These are phyloP conservation scores for Ips nitidus DNA, from an alignment of 1,140 invertebrate species.

Conservation along the genomic window DNA sequence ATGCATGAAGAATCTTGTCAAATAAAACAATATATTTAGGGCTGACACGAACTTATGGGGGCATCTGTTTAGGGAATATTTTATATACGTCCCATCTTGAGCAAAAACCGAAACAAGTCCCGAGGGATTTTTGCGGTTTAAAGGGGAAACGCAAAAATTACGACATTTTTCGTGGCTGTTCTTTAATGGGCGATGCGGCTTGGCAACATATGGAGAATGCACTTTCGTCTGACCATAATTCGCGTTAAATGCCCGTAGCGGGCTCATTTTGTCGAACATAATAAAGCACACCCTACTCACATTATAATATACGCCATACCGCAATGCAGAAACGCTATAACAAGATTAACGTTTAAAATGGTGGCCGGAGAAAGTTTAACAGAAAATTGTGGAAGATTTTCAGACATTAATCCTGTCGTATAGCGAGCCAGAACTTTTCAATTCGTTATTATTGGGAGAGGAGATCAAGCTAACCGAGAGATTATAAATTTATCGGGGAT, in stretches of 20 bases:
- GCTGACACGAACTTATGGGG: no score
- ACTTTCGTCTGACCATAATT: conserved; percentile 20
- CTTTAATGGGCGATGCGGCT: conserved; percentile 13
- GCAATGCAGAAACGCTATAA: conserved; percentile 11
- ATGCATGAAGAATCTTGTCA: no score
- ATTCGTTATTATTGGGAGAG: neutral
- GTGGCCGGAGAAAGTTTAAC: no score
- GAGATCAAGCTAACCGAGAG: neutral
- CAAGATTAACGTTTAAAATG: neutral
- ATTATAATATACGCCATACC: neutral
- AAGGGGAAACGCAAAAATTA: conserved; percentile 8
- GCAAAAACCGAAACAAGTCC: neutral
- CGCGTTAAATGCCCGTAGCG: conserved; percentile 4
- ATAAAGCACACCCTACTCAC: neutral
- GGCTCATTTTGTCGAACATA: conserved; percentile 6
- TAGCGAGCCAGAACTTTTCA: neutral
- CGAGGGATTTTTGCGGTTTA: neutral
- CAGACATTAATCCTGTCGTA: neutral
- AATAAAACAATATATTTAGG: no score
- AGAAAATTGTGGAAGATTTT: no score
- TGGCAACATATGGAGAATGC: conserved; percentile 13
- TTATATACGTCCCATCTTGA: no score
- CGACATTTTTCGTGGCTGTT: conserved; percentile 1
- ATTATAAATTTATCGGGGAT: conserved; percentile 25
- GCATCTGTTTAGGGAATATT: no score